phyloP scores from a whole-genome alignment of 1,140 invertebrate species.

The Eurosta solidaginis region DNA sequence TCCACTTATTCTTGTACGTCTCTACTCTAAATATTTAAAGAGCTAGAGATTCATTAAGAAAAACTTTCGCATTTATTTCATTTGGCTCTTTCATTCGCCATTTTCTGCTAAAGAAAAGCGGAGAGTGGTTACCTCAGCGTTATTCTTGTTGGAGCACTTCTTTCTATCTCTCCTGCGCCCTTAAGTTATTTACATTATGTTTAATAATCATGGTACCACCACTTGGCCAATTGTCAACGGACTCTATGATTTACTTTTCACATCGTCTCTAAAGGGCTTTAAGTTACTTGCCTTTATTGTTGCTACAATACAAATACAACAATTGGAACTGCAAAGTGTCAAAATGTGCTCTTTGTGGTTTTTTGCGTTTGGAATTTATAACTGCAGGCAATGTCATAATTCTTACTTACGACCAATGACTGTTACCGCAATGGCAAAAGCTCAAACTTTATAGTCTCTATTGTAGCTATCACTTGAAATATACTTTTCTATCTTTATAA shows the following conservation, averaged over 20 bases:
- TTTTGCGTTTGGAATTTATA: slow-evolving; percentile 5
- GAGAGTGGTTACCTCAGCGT: too few relatives aligned
- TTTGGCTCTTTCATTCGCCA: too few relatives aligned
- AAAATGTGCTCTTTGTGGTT: neutral
- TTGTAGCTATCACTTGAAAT: too few relatives aligned
- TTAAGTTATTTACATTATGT: neutral
- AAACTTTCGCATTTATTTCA: too few relatives aligned
- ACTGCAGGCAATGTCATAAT: slow-evolving; percentile 25
- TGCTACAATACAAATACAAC: neutral
- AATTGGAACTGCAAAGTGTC: neutral
- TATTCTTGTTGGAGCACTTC: too few relatives aligned
- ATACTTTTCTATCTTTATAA: too few relatives aligned
- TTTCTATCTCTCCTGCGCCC: neutral
- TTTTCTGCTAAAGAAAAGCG: too few relatives aligned
- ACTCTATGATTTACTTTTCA: slow-evolving; percentile 1
- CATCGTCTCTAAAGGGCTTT: neutral
- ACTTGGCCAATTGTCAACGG: slow-evolving; percentile 7
- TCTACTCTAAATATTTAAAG: too few relatives aligned
- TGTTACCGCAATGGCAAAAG: neutral
- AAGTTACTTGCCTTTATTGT: neutral
- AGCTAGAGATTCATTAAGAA: too few relatives aligned
- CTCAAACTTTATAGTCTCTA: too few relatives aligned
- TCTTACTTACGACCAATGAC: slow-evolving; percentile 15
- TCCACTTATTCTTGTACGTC: too few relatives aligned
- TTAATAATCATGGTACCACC: neutral